A percentile compares a stretch with the other conserved stretches of the same genome.
Evolutionary conservation across 2,888 invertebrate species (phyloP).

Genomic region (Aphidius colemani): DNA sequence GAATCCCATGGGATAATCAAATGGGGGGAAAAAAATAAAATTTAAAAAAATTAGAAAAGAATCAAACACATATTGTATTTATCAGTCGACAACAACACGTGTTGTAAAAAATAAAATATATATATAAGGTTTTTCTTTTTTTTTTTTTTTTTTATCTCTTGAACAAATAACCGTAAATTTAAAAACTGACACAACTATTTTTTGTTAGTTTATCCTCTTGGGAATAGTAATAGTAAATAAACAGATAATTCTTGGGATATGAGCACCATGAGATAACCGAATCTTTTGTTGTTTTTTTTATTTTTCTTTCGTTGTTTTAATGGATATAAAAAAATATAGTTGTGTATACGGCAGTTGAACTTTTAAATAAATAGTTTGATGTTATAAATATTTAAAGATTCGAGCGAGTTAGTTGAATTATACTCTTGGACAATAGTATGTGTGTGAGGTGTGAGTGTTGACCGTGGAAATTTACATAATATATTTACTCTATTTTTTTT

Average conservation of each 20-base stretch:
- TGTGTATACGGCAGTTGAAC: too few relatives aligned
- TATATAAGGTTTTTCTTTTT: background rate
- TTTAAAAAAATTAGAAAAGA: background rate
- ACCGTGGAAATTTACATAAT: too few relatives aligned
- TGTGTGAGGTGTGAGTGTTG: too few relatives aligned
- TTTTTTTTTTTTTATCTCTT: conserved; percentile 33
- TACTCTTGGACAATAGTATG: conserved; percentile 50
- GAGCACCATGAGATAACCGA: conserved; percentile 33
- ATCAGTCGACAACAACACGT: conserved; percentile 28
- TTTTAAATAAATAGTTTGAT: too few relatives aligned
- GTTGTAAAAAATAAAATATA: conserved; percentile 12
- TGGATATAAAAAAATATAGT: background rate
- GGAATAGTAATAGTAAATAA: conserved; percentile 38
- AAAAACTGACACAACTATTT: conserved; percentile 1
- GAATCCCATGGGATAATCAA: conserved; percentile 18
- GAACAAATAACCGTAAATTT: conserved; percentile 40
- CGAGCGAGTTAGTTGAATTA: conserved; percentile 48
- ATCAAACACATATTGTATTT: too few relatives aligned
- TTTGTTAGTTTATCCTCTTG: conserved; percentile 9
- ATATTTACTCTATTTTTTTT: too few relatives aligned
- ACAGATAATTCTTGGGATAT: conserved; percentile 37
- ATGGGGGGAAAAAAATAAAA: conserved; percentile 9
- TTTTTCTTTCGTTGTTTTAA: conserved; percentile 11
- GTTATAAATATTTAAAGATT: conserved; percentile 12
- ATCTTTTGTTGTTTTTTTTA: conserved; percentile 1